Evolutionary conservation across 30 jellyfish, hydroid and myxozoan genomes (phyloP), one percentile per base, ranked within the genome.

Genomic region (Aurelia coerulea): DNA sequence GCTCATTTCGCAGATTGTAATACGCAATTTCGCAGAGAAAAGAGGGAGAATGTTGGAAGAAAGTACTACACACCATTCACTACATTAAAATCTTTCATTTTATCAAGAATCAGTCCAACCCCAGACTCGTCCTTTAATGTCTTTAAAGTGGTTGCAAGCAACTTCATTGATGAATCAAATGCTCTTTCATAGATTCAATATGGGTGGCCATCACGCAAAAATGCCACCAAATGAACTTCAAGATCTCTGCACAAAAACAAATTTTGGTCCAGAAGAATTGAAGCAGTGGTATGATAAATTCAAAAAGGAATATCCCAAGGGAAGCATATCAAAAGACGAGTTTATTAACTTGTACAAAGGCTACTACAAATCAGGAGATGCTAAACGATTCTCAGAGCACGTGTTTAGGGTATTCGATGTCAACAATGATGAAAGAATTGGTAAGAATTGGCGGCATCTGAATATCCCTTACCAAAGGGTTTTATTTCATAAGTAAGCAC

Each of bases 381-480:
- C 95, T 5, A 76, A 78, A 63, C 71, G 65, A 62, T 90, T 90
- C 66, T 90, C 97, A 2, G 97, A 90, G 79, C 97, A 90, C 67
- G 97, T 90, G 13, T 90, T 90, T 62, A 41, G 97, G 41, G 97
- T 90, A 6, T 90, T 90, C 58, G 97, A 90, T 70, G 92, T 81
- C 33, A 90, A 90, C 74, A 76, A 79, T 39, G 97, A 90, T 90
- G 95, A 89, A 31, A 78, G 76, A 84, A 90, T 90, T 23, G 97
- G 97, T 90, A 80, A 32, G 90, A 41, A n/a, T 18, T 1, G 29
- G 29, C 29, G 29, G 29, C 29, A 23, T 23, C 29, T 23, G 29
- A 23, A 23, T 23, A 23, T 23, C 29, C 29, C 29, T 23, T 23
- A 23, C 29, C 29, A 23, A 23, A 23, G 29, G 29, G 29, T 23